Conservation (phyloP, 2,113 vertebrate genomes). For the Misgurnus mizolepis region DNA sequence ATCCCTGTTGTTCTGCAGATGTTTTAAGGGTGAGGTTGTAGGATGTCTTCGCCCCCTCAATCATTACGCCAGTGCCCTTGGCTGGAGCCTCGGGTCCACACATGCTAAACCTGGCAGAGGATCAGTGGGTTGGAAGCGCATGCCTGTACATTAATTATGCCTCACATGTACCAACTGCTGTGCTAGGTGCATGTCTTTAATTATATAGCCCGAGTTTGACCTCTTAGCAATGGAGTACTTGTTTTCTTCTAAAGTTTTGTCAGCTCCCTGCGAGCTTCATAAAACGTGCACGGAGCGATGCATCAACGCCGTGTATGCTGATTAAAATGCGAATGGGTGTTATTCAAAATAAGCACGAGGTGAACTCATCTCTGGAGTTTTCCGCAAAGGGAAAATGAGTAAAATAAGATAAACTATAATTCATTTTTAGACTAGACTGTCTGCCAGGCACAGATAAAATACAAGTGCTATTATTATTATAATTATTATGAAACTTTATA, state of each 20-base stretch:
- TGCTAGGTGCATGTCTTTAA: slow-evolving; percentile 57
- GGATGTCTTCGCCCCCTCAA: slow-evolving; percentile 40
- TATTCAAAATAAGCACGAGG: slow-evolving; percentile 49
- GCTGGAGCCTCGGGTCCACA: slow-evolving; percentile 58
- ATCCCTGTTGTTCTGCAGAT: slow-evolving; percentile 54
- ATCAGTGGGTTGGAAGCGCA: slow-evolving; percentile 54
- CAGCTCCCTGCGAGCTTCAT: slow-evolving; percentile 48
- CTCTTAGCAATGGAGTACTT: slow-evolving; percentile 43
- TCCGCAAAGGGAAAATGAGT: slow-evolving; percentile 44
- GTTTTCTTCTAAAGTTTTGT: slow-evolving; percentile 51
- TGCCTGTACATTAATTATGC: slow-evolving; percentile 63
- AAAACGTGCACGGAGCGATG: slow-evolving; percentile 47
- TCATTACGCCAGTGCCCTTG: slow-evolving; percentile 58
- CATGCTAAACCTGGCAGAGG: slow-evolving; percentile 59
- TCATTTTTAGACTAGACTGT: slow-evolving; percentile 52
- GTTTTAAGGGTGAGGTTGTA: slow-evolving; percentile 52
- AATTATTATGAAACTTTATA: slow-evolving; percentile 59
- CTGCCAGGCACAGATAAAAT: slow-evolving; percentile 30
- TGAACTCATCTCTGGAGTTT: slow-evolving; percentile 43
- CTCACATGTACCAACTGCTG: slow-evolving; percentile 41
- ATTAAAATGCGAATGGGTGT: slow-evolving; percentile 56
- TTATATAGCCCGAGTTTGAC: slow-evolving; percentile 59
- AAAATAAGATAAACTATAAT: slow-evolving; percentile 53
- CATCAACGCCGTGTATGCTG: slow-evolving; percentile 50
- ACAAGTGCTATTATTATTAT: slow-evolving; percentile 28